Evolutionary conservation across 2,113 vertebrate species (phyloP).

Genomic region (Panurus biarmicus): DNA sequence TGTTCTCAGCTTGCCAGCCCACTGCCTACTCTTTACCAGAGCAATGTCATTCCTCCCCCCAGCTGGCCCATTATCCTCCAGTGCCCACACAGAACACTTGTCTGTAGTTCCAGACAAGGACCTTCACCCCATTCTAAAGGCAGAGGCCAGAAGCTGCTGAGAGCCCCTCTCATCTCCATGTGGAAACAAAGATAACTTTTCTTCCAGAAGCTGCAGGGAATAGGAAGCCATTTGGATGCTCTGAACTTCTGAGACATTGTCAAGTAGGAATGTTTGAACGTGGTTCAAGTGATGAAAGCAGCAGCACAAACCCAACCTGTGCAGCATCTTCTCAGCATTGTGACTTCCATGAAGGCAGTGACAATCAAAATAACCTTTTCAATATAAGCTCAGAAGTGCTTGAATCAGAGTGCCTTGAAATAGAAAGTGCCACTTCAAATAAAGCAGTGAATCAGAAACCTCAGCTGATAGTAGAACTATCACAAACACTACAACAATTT

Average conservation of each 20-base stretch:
- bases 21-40: neutral
- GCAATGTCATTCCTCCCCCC: neutral
- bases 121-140: neutral
- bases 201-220: neutral
- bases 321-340: neutral
- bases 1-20: neutral
- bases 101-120: neutral
- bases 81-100: neutral
- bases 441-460: constrained; percentile 18
- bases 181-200: neutral
- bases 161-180: neutral
- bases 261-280: neutral
- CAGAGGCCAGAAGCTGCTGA: neutral
- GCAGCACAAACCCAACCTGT: neutral
- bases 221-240: neutral
- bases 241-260: neutral
- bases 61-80: neutral
- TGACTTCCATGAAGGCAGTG: neutral
- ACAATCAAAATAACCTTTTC: neutral
- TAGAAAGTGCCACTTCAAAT: constrained; percentile 19
- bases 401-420: neutral
- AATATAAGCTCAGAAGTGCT: neutral
- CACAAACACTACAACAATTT: neutral
- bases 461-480: neutral
- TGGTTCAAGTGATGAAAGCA: neutral